Percentiles rank a stretch among this genome's conserved stretches.
phyloP scores from a whole-genome alignment of 2,113 vertebrate species.

The Ailuropoda melanoleuca region DNA sequence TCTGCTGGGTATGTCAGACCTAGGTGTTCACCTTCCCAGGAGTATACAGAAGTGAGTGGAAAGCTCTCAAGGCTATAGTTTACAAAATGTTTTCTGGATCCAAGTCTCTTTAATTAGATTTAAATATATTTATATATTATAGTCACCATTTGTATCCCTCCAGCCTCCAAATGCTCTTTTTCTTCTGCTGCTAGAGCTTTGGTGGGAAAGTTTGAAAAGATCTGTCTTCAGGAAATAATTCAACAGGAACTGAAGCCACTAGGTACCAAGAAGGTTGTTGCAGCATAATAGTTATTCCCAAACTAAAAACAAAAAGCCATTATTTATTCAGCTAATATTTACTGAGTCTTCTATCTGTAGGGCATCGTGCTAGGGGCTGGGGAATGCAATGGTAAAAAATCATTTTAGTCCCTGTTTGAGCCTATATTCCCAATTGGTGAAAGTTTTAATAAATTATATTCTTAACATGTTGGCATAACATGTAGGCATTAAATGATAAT shows the following conservation, averaged over 20 bases:
- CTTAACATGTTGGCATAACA: not conserved
- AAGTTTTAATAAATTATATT: constrained; percentile 35
- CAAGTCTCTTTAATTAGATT: not conserved
- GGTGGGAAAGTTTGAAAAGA: not conserved
- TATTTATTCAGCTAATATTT: not conserved
- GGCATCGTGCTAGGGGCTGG: not conserved
- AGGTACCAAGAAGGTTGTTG: not conserved
- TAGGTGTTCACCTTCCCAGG: not conserved
- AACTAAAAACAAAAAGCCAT: not conserved
- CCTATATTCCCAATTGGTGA: not conserved
- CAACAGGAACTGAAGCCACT: not conserved
- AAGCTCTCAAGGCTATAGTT: not conserved
- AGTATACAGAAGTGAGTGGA: not conserved
- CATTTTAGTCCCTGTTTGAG: not conserved
- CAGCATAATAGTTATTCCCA: not conserved
- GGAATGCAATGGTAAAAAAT: not conserved
- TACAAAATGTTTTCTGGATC: not conserved
- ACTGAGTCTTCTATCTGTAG: not conserved
- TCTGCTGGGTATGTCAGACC: not conserved
- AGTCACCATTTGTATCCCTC: not conserved
- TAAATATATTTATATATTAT: not conserved
- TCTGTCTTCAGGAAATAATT: not conserved
- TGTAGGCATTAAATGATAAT: not conserved
- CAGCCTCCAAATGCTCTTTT: not conserved
- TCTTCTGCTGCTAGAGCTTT: not conserved